Base-by-base conservation (phyloP, 2,797 vertebrate genomes). In the Naso thynnoides region DNA sequence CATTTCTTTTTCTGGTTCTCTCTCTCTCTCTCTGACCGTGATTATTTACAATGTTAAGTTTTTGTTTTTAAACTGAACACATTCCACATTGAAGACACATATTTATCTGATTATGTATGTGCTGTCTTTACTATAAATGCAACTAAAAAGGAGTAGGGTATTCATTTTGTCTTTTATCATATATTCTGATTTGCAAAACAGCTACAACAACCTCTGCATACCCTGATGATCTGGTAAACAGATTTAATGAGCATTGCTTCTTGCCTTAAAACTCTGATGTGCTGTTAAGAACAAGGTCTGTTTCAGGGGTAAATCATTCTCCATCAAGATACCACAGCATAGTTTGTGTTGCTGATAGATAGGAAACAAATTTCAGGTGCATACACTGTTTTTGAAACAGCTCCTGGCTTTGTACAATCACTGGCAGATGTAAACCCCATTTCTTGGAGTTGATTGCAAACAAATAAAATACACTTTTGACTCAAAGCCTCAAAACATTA, bases 181-280 rank as follows among this genome's bases (percentile, higher is more conserved):
- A 53, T 42, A 47, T 66, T 67, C 21, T n/a, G 26, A 58, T 58
- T 59, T 48, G 18, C 21, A 36, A 31, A 55, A 45, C 7, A 36
- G 4, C 11, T 41, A 14, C n/a, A 61, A 14, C 24, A 70, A 24
- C 47, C 18, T 50, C 54, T n/a, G 19, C 45, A 42, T 26, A 61
- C 39, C 23, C 27, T 5, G 19, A 19, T 57, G 65, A 80, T 63
- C 52, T 18, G 41, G 33, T 48, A 73, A 80, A 72, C 44, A 55
- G 6, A 72, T 73, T 67, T 68, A 81, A 83, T 63, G 29, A 78
- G 62, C 64, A 39, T 36, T 19, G 15, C 13, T 56, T 79, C 7
- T 41, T 41, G 50, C 4, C 10, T 39, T 31, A 18, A 69, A 68
- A 56, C 27, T 64, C 39, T 47, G 70, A 23, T 44, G 15, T 61